Percentiles rank a stretch among this genome's conserved stretches.
Conservation (phyloP, 37 sponge, comb jelly and placozoan species). For the Amphimedon queenslandica region DNA sequence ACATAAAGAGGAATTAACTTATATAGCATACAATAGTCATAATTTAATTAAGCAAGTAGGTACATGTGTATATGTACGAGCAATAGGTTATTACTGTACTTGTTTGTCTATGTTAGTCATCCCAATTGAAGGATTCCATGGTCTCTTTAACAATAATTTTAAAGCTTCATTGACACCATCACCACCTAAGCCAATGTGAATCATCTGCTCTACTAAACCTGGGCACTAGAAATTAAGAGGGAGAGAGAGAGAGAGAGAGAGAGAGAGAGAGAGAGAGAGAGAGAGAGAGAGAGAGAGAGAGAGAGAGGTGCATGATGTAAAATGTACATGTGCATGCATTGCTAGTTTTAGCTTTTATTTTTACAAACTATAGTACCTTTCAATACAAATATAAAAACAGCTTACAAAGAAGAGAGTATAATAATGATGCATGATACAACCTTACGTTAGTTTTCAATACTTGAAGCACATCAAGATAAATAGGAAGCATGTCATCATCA, state of each 20-base stretch:
- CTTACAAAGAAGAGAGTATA: no score
- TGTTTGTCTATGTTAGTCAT: conserved; percentile 58
- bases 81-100: conserved; percentile 17
- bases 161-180: conserved; percentile 61
- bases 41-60: no score
- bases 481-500: conserved; percentile 61
- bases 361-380: no score
- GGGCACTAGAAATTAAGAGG: conserved; percentile 31
- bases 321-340: no score
- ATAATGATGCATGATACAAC: no score
- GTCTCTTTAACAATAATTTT: conserved; percentile 62
- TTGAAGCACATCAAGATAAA: conserved; percentile 78
- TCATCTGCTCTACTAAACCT: conserved; percentile 63
- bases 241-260: not conserved
- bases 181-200: conserved; percentile 36
- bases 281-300: no score
- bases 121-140: conserved; percentile 75
- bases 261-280: not conserved
- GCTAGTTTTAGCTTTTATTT: not conserved
- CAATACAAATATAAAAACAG: no score
- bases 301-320: no score
- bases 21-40: no score
- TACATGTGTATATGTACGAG: not conserved
- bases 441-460: conserved; percentile 50
- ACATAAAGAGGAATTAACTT: no score